Evolutionary conservation across 92 coral and sea anemone species (phyloP).

Genomic region (Micromussa lordhowensis): DNA sequence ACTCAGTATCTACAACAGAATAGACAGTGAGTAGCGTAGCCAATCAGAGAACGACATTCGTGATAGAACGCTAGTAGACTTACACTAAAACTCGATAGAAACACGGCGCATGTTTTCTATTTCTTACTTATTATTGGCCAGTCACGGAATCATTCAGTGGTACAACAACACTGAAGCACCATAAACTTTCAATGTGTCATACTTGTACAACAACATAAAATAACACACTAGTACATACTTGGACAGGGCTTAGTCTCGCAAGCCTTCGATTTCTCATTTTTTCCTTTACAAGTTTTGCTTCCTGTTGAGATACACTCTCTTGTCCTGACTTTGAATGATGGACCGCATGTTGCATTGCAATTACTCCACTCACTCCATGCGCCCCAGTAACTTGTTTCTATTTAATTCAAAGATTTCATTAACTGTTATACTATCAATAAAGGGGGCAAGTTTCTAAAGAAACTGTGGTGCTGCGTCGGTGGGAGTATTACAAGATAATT

Average conservation of each 20-base stretch:
- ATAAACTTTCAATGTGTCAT: too few relatives aligned
- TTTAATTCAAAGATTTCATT: not conserved
- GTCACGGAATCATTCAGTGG: not conserved
- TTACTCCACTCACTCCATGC: constrained; percentile 64
- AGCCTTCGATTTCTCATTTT: not conserved
- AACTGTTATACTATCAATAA: not conserved
- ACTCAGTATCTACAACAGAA: too few relatives aligned
- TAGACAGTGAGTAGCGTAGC: too few relatives aligned
- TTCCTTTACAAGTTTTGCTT: constrained; percentile 45
- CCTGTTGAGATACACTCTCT: constrained; percentile 57
- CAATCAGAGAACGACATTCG: too few relatives aligned
- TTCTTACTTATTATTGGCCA: not conserved
- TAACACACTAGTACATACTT: constrained; percentile 46
- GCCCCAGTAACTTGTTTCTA: constrained; percentile 71
- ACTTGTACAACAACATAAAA: too few relatives aligned
- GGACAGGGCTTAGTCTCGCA: constrained; percentile 57
- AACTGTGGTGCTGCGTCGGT: too few relatives aligned
- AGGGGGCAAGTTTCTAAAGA: too few relatives aligned
- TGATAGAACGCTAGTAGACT: too few relatives aligned
- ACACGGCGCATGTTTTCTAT: too few relatives aligned
- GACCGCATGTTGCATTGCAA: constrained; percentile 73
- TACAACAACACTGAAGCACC: too few relatives aligned
- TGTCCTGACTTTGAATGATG: constrained; percentile 11
- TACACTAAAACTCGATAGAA: too few relatives aligned
- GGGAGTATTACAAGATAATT: too few relatives aligned